Evolutionary conservation across 64 coral and sea anemone genomes (phyloP), one percentile per base, ranked within the genome.

Genomic region (Actinia equina): DNA sequence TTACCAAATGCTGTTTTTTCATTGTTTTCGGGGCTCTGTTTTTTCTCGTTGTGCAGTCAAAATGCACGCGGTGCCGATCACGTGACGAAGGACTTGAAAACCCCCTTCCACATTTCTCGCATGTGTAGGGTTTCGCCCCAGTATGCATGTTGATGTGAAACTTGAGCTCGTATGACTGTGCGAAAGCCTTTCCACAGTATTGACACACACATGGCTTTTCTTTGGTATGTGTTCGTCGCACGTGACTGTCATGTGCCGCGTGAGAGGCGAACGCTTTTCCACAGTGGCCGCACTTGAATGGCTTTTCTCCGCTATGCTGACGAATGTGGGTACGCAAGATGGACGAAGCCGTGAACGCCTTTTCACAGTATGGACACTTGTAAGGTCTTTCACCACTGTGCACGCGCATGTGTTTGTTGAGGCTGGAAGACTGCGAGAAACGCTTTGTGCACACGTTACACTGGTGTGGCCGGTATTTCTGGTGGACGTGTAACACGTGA

Each of bases 121-220:
- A 96, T 1, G 94, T 93, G 88, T 96, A 96, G 18, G 94, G 94
- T 46, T 96, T 96, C 27, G 94, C 94, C 17, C 94, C 94, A 5
- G 94, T 96, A 84, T 96, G 94, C 94, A 96, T 96, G 37, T 96
- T 96, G 84, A 96, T 90, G 42, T 96, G 94, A 85, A 96, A 96
- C 83, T 96, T 96, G 52, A 96, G 94, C 77, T 96, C 94, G 65
- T 96, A 96, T 0, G 94, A 96, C 53, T 96, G 94, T 7, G 94
- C 94, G 49, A 96, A 96, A 1, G 94, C 94, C 53, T 96, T 96
- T 57, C 94, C 94, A 41, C 94, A 96, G 41, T 86, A 93, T 7
- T 93, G 91, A 59, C 94, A 96, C 52, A 96, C 91, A 49, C 94
- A 96, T 57, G 94, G 94, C 65, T 96, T 96, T 27, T 96, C 94